phyloP scores from a whole-genome alignment of 1,140 invertebrate genomes.

The Potamilus streckersoni region DNA sequence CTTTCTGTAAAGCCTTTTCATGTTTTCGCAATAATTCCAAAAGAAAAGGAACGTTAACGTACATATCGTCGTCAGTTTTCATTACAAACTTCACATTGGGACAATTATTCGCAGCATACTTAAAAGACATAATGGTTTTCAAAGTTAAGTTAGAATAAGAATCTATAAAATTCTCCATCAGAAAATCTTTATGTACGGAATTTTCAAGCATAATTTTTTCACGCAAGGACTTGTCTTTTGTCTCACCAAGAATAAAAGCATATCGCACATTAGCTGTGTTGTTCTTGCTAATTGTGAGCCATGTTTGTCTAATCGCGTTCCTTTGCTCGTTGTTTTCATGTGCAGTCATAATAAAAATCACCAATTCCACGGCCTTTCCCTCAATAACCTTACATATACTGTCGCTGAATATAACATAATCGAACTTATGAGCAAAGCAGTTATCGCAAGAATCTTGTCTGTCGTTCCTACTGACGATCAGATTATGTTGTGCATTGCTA shows the following conservation, averaged over 20 bases:
- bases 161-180: conserved; percentile 43
- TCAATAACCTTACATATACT: neutral
- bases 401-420: conserved; percentile 1
- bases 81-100: conserved; percentile 35
- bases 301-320: conserved; percentile 21
- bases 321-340: conserved; percentile 8
- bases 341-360: conserved; percentile 25
- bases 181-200: conserved; percentile 33
- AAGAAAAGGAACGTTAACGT: conserved; percentile 37
- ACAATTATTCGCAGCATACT: conserved; percentile 38
- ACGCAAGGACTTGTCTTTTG: neutral
- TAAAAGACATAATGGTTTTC: conserved; percentile 39
- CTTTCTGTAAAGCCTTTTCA: conserved; percentile 7
- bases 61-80: conserved; percentile 48
- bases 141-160: conserved; percentile 39
- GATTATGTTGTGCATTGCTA: too few species aligned
- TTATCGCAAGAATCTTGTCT: neutral
- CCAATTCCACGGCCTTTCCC: conserved; percentile 4
- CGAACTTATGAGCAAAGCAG: conserved; percentile 3
- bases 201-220: conserved; percentile 26
- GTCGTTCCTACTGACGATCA: neutral
- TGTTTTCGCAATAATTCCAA: conserved; percentile 20
- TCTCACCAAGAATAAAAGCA: conserved; percentile 34
- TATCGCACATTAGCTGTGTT: conserved; percentile 17
- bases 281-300: conserved; percentile 14